These are phyloP conservation scores for Acrobeloides nanus DNA, from an alignment of 2,888 invertebrate species.

Conservation along the genomic window DNA sequence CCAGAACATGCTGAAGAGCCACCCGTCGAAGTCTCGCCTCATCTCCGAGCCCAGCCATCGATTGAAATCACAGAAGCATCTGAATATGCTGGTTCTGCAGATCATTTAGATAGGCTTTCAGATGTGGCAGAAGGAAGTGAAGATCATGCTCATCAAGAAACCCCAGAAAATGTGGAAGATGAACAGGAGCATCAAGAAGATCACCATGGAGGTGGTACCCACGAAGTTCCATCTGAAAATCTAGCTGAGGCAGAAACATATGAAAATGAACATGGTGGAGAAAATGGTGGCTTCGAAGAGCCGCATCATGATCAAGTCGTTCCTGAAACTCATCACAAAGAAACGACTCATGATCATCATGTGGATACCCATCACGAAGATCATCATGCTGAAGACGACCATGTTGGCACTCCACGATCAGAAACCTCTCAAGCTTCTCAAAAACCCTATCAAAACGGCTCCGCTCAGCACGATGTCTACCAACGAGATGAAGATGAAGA, in stretches of 20 bases:
- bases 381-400: constrained; percentile 2
- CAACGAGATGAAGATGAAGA: neutral
- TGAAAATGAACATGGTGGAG: neutral
- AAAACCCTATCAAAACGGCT: neutral
- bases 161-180: too few relatives aligned
- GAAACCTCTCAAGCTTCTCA: neutral
- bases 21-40: too few relatives aligned
- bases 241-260: too few relatives aligned
- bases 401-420: neutral
- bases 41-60: constrained; percentile 23
- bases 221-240: too few relatives aligned
- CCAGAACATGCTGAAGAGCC: too few relatives aligned
- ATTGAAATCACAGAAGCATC: constrained; percentile 30
- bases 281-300: neutral
- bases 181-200: too few relatives aligned
- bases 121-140: too few relatives aligned
- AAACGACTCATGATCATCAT: constrained; percentile 4
- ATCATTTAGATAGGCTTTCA: constrained; percentile 6
- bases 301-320: neutral
- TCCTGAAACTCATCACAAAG: constrained; percentile 1
- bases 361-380: neutral
- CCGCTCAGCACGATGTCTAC: neutral
- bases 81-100: constrained; percentile 20
- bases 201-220: too few relatives aligned
- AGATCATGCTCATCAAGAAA: too few relatives aligned